Evolutionary conservation across 1,140 invertebrate species (phyloP).

Genomic region (Ptiloglossa arizonensis): DNA sequence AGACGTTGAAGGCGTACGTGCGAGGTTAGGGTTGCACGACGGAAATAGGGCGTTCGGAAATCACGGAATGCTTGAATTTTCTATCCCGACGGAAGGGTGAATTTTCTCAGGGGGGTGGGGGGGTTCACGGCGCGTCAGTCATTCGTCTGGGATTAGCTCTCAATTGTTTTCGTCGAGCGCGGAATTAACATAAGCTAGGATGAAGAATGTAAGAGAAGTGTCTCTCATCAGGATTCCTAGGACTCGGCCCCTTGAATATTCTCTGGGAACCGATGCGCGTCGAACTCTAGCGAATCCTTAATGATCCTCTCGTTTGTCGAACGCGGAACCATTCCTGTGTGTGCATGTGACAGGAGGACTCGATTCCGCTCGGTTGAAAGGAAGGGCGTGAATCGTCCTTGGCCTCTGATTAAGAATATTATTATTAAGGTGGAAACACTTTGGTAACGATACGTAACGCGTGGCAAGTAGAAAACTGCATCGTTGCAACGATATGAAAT

Average conservation of each 20-base stretch:
- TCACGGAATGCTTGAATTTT: constrained; percentile 56
- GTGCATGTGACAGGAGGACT: constrained; percentile 22
- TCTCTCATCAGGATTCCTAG: constrained; percentile 66
- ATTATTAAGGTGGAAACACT: no score
- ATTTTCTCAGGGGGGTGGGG: constrained; percentile 11
- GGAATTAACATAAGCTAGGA: constrained; percentile 82
- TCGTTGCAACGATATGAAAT: no score
- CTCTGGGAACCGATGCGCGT: constrained; percentile 57
- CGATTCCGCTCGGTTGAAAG: not conserved
- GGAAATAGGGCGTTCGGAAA: constrained; percentile 39
- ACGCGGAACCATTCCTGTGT: constrained; percentile 50
- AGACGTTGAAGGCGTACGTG: no score
- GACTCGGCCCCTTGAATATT: constrained; percentile 64
- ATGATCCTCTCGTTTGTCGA: constrained; percentile 61
- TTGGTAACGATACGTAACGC: no score
- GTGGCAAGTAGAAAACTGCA: no score
- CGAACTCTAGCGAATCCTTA: constrained; percentile 60
- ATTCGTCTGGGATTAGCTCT: constrained; percentile 82
- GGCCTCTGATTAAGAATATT: no score
- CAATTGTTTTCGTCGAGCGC: constrained; percentile 77
- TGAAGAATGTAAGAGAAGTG: constrained; percentile 77
- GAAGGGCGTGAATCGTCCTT: no score
- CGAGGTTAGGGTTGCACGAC: not conserved
- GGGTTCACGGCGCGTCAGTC: constrained; percentile 73
- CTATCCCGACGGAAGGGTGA: constrained; percentile 27